Percentiles rank a stretch among this genome's conserved stretches.
Conservation (phyloP, 2,888 invertebrate genomes). For the Chrysolina haemoptera region DNA sequence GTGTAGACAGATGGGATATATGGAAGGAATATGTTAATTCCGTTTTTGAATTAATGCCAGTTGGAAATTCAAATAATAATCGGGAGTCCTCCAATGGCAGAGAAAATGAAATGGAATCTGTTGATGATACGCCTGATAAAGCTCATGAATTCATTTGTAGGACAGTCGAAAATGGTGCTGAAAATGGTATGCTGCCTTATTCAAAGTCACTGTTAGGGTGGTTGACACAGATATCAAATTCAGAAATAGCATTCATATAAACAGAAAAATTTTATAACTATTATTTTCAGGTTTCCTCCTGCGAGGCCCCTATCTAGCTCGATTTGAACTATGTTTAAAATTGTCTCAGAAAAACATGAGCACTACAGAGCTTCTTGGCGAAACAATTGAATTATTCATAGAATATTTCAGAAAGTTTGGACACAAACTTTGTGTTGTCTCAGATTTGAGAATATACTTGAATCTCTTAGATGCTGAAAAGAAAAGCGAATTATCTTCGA, state of each 20-base stretch:
- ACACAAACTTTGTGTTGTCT: conserved; percentile 88
- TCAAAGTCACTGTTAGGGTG: not conserved
- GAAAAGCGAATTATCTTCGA: conserved; percentile 74
- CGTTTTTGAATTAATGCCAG: conserved; percentile 75
- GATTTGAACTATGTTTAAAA: conserved; percentile 81
- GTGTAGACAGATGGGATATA: conserved; percentile 82
- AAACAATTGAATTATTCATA: conserved; percentile 79
- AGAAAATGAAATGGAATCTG: conserved; percentile 57
- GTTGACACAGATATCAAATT: no score
- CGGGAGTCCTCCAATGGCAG: conserved; percentile 22
- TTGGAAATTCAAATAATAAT: conserved; percentile 44
- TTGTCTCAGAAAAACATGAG: conserved; percentile 73
- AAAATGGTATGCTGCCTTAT: conserved; percentile 58
- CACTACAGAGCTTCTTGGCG: conserved; percentile 74
- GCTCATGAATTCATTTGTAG: conserved; percentile 69
- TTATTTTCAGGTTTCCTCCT: conserved; percentile 70
- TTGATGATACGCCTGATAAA: conserved; percentile 68
- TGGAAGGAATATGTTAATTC: conserved; percentile 82
- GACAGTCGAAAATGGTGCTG: conserved; percentile 66
- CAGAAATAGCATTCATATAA: not conserved
- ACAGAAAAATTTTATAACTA: not conserved
- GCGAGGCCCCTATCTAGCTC: conserved; percentile 88
- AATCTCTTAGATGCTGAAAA: conserved; percentile 78
- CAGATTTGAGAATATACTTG: conserved; percentile 85
- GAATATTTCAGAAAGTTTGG: conserved; percentile 89